Evolutionary conservation across 1,140 invertebrate genomes (phyloP), one percentile per base, ranked within the genome.

Genomic region (Bombus confusus): DNA sequence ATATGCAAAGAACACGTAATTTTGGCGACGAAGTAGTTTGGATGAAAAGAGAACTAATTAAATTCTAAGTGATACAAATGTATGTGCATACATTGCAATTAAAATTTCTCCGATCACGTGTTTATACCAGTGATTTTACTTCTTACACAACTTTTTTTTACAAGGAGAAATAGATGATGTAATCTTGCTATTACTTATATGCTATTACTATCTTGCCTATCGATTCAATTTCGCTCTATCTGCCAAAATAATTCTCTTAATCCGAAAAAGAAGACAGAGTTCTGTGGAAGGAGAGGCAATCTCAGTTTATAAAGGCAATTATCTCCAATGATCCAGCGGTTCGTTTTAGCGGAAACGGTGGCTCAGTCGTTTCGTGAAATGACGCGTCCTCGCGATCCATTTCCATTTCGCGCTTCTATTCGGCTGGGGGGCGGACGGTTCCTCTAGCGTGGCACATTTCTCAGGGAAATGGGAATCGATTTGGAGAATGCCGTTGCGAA

Each of bases 381-480:
- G 6, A 59, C 59, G 69, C 72, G 77, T 82, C 74, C 87, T 64
- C 85, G 71, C 82, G 78, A 90, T 90, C 86, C 86, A 87, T 90
- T 89, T 87, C 79, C 87, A 90, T 89, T 90, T 66, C 86, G 86
- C 86, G 88, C 73, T 85, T 87, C 82, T 80, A 87, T 87, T 75
- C 88, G 71, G 76, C 66, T 41, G 43, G 66, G 47, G 80, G 84
- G 71, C 72, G 62, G 81, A 66, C 78, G 59, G 76, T 87, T 83
- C 80, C 86, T 72, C 75, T 68, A 76, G 88, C 82, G 82, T 87
- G 88, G 75, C 69, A 89, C 87, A 91, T 91, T 91, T 91, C 90
- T 88, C 88, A 89, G 88, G 81, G 88, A 93, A 93, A 93, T 91
- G 91, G 93, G 89, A 92, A 91, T 93, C 93, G 91, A 93, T 93